Evolutionary conservation across 2,888 invertebrate genomes (phyloP).

Genomic region (Drosophila mimetica): DNA sequence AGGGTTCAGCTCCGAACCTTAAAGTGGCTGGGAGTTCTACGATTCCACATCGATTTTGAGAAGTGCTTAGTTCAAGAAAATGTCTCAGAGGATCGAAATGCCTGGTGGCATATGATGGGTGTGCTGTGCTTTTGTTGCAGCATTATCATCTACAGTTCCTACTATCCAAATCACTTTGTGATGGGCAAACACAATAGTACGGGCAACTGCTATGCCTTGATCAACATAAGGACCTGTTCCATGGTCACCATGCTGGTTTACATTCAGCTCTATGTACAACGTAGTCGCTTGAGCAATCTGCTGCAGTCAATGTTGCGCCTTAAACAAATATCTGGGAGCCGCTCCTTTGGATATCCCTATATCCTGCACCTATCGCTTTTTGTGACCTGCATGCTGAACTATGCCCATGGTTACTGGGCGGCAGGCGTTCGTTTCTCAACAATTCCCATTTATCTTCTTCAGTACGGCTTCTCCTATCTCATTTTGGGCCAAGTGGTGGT

Average conservation of each 20-base stretch:
- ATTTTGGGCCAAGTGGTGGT: conserved; percentile 25
- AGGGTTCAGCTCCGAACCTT: conserved; percentile 15
- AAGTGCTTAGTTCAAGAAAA: conserved; percentile 1
- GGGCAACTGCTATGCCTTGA: conserved; percentile 17
- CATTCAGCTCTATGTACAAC: conserved; percentile 20
- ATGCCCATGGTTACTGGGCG: conserved; percentile 17
- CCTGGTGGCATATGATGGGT: not conserved
- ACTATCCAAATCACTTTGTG: conserved; percentile 3
- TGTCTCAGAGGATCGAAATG: not conserved
- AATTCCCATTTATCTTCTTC: conserved; percentile 15
- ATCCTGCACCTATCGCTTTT: conserved; percentile 6
- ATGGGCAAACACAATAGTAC: conserved; percentile 25
- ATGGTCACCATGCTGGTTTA: conserved; percentile 13
- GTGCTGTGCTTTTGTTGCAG: not conserved
- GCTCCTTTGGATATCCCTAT: not conserved
- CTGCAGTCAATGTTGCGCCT: conserved; percentile 10
- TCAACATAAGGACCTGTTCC: conserved; percentile 16
- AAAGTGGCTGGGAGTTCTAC: conserved; percentile 9
- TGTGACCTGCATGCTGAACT: conserved; percentile 17
- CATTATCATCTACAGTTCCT: conserved; percentile 3
- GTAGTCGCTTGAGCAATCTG: conserved; percentile 11
- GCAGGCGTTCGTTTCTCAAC: not conserved
- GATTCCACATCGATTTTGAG: conserved; percentile 14
- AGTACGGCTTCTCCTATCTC: conserved; percentile 20
- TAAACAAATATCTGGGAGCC: not conserved